phyloP scores from a whole-genome alignment of 2,888 invertebrate species.

The Anoplius nigerrimus region DNA sequence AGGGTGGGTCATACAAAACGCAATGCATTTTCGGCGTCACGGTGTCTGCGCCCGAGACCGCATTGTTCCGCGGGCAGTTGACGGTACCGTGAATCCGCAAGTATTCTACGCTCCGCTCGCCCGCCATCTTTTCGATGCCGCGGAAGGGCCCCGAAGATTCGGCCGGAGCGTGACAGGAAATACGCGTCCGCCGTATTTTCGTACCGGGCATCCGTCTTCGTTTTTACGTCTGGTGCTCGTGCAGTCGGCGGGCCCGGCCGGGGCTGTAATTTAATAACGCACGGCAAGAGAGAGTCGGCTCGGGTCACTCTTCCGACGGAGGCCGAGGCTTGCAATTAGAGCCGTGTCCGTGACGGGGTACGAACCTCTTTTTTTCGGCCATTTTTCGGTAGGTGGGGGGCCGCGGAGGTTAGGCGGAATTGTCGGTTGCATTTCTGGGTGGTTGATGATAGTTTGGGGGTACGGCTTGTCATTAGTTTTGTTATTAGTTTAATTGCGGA shows the following conservation, averaged over 20 bases:
- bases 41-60: constrained; percentile 37
- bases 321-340: too few species aligned
- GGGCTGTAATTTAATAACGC: too few species aligned
- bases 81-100: constrained; percentile 23
- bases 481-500: too few species aligned
- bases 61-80: constrained; percentile 39
- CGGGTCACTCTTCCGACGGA: too few species aligned
- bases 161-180: constrained; percentile 43
- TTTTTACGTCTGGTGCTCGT: neutral
- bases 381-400: neutral
- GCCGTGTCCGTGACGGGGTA: too few species aligned
- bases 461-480: too few species aligned
- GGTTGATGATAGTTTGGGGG: too few species aligned
- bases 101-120: constrained; percentile 24
- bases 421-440: too few species aligned
- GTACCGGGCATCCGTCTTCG: constrained; percentile 2
- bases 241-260: too few species aligned
- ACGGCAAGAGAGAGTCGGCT: too few species aligned
- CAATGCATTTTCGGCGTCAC: constrained; percentile 52
- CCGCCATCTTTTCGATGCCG: neutral
- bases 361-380: neutral
- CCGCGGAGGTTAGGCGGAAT: too few species aligned
- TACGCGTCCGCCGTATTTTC: constrained; percentile 47
- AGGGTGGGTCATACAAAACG: constrained; percentile 33
- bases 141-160: constrained; percentile 22